Conservation (phyloP, 30 jellyfish, hydroid and myxozoan species). For the Aurelia aurita region DNA sequence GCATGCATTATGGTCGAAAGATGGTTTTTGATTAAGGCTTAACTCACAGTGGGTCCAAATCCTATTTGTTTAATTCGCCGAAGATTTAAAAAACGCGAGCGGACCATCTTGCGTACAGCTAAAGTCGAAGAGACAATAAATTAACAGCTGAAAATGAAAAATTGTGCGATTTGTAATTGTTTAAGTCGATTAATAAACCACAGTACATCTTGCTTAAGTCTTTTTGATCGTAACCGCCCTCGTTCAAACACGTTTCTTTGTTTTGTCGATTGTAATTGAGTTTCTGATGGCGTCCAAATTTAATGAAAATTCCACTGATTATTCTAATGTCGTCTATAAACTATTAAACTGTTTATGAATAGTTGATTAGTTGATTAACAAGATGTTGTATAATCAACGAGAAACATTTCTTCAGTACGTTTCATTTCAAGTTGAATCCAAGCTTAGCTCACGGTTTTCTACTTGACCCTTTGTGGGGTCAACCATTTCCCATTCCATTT, state of each 20-base stretch:
- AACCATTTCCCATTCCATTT: no score
- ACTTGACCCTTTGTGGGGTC: no score
- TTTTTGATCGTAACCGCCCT: slow-evolving; percentile 44
- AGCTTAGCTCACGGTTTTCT: no score
- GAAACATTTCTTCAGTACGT: no score
- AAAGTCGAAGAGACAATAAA: slow-evolving; percentile 8
- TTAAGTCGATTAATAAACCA: slow-evolving; percentile 40
- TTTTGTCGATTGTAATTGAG: neutral
- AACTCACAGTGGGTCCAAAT: slow-evolving; percentile 47
- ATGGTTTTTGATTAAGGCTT: slow-evolving; percentile 60
- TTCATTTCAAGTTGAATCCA: no score
- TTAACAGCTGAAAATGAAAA: slow-evolving; percentile 4
- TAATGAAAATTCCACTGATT: neutral
- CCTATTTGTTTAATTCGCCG: slow-evolving; percentile 57
- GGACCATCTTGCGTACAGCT: slow-evolving; percentile 25
- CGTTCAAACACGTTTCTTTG: slow-evolving; percentile 1
- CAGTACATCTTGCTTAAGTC: slow-evolving; percentile 18
- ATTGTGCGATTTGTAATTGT: slow-evolving; percentile 36
- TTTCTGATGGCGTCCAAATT: slow-evolving; percentile 14
- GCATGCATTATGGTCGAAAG: slow-evolving; percentile 59
- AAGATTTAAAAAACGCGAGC: slow-evolving; percentile 46
- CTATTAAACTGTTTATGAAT: slow-evolving; percentile 2
- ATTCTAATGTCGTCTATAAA: neutral
- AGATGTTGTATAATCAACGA: slow-evolving; percentile 4
- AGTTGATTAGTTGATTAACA: neutral